Evolutionary conservation across 2,888 invertebrate genomes (phyloP), one percentile per base, ranked within the genome.

Genomic region (Apodemia zela): DNA sequence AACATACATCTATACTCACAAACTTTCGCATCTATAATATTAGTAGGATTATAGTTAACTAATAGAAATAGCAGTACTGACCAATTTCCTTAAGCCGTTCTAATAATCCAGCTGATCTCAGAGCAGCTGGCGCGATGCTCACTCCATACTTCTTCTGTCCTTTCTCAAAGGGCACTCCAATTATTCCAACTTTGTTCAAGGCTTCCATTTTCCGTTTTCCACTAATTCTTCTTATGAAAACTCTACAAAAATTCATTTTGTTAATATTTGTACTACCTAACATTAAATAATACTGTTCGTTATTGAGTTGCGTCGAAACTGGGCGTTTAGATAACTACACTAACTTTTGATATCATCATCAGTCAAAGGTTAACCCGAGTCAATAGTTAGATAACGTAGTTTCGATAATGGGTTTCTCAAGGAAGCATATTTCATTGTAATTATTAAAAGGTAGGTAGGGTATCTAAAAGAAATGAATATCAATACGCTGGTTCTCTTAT

Each of bases 161-260:
- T 76, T 95, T 95, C 33, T 33, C 94, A 76, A 96, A 96, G 6
- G 96, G 96, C 45, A 96, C 96, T n/a, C 96, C 96, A 63, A 96
- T 86, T 72, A 97, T 92, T 51, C 96, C 96, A 59, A 96, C 93
- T 85, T 91, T 93, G 45, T 78, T 77, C 70, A 88, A 72, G 2
- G 85, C 80, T 67, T 80, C 73, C 82, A 79, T 81, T 69, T 75
- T 78, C 62, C 60, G 63, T 60, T 42, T 42, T 15, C 77, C 75
- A 69, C 84, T 87, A 84, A 89, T 85, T 63, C 75, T 86, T 70
- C 89, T 78, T 68, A 77, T 73, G 66, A 85, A 75, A 61, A 81
- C 73, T 79, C 81, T 89, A 71, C 77, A 69, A 68, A 78, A 70
- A 80, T 85, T 85, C 89, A 90, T 89, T 42, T 42, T 42, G 42